Evolutionary conservation across 1,140 invertebrate genomes (phyloP), one percentile per base, ranked within the genome.

Genomic region (Ladona fulva): DNA sequence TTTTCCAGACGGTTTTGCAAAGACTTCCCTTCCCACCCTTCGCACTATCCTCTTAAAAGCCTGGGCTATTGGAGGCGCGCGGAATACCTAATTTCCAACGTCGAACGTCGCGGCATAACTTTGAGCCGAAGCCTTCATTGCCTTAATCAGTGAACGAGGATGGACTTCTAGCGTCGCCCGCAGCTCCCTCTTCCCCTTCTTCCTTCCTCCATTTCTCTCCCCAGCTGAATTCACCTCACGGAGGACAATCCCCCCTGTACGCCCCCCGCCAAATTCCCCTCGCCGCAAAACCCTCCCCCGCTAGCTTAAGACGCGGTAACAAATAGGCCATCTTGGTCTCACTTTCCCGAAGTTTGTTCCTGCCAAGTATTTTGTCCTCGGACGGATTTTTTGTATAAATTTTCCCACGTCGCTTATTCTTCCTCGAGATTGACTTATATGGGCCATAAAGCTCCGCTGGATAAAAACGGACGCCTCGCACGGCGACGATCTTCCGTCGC

Each of bases 51-150:
- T 66, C 52, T 66, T 66, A 66, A 66, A 66, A 66, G 52, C 52
- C 52, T 19, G 44, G 10, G 10, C 19, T 19, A 22, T 19, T 19
- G 52, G 52, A 66, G 52, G 12, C 52, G 52, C 52, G n/a, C 52
- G 52, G 52, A 66, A 66, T 66, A 66, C 52, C 16, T 66, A 66
- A 66, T 66, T 66, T 22, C 52, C 52, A 22, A 22, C 52, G 52
- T 66, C 52, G 52, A 66, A 66, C 12, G n/a, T 66, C 52, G 52
- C 52, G 52, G 52, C 52, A 66, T 66, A 66, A 66, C 52, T 66
- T 66, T 22, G 52, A 6, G 52, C 52, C 52, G 52, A 66, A 66
- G 52, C 5, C 52, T 66, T 66, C 52, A 66, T 66, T 66, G 52
- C 52, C 52, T 66, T 66, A 66, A 66, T 66, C 52, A 66, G 52